phyloP scores from a whole-genome alignment of 2,797 vertebrate species.

The Megaceryle alcyon region DNA sequence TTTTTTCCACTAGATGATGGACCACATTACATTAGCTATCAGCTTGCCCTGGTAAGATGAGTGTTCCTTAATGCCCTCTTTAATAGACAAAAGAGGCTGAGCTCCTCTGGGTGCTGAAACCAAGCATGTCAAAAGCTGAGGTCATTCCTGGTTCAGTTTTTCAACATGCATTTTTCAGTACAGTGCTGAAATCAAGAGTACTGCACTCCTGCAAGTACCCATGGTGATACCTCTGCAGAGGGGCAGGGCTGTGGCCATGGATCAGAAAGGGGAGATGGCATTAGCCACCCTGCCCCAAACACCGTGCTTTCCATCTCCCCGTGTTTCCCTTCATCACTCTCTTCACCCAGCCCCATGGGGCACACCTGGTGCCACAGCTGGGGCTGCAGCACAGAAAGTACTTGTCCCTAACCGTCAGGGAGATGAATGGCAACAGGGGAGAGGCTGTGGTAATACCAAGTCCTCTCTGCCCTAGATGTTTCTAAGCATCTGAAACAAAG shows the following conservation, averaged over 20 bases:
- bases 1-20: background rate
- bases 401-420: background rate
- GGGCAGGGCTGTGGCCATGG: background rate
- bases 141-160: background rate
- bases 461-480: background rate
- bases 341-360: background rate
- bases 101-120: rapidly evolving
- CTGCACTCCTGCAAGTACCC: background rate
- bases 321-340: background rate
- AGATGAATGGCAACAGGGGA: background rate
- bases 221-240: background rate
- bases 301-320: background rate
- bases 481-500: background rate
- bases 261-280: background rate
- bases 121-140: background rate
- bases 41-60: background rate
- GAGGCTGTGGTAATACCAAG: background rate
- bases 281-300: background rate
- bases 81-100: background rate
- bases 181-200: background rate
- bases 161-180: background rate
- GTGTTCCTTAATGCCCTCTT: background rate
- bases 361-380: background rate
- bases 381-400: background rate
- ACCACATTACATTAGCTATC: background rate